Evolutionary conservation across 1,140 invertebrate genomes (phyloP).

Genomic region (Tetramorium parvispinum): DNA sequence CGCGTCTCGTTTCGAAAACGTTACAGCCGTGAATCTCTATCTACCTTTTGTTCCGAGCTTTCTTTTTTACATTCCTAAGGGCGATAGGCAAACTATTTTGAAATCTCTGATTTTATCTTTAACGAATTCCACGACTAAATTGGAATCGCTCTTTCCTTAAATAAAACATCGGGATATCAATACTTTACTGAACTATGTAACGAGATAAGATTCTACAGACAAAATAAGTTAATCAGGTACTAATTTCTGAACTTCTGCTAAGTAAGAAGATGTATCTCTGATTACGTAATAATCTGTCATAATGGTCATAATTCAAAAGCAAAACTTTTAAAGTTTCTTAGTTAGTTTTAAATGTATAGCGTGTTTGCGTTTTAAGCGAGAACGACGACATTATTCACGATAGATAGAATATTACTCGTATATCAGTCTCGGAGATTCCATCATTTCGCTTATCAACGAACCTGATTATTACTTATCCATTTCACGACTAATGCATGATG

Average conservation of each 20-base stretch:
- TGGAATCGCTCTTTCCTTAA: background rate
- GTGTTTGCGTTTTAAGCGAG: background rate
- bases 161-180: background rate
- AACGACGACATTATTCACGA: background rate
- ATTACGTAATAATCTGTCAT: background rate
- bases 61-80: background rate
- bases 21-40: background rate
- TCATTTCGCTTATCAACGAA: background rate
- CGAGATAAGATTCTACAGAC: background rate
- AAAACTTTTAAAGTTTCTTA: background rate
- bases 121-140: background rate
- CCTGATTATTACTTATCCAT: conserved; percentile 55
- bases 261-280: background rate
- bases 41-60: background rate
- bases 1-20: background rate
- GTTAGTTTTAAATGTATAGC: background rate
- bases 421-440: too few species aligned
- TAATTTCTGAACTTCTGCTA: background rate
- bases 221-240: background rate
- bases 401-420: background rate
- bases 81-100: background rate
- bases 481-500: conserved; percentile 17
- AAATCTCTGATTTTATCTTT: background rate
- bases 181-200: background rate
- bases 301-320: background rate